Conservation (phyloP, 2,113 vertebrate species). For the Ictalurus punctatus region DNA sequence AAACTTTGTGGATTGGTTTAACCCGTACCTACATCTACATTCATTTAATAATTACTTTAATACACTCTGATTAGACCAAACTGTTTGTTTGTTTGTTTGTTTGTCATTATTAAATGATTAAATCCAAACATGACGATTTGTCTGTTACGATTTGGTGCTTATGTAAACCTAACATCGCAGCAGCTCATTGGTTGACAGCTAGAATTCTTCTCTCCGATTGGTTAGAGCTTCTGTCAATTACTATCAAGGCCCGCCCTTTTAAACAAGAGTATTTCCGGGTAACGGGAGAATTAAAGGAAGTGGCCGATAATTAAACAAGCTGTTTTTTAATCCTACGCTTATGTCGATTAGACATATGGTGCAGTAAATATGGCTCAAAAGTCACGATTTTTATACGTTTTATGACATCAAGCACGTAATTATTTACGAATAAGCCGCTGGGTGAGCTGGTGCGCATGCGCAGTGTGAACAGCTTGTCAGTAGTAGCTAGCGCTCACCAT, state of each 20-base stretch:
- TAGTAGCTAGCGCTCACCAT: background rate
- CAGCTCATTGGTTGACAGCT: background rate
- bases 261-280: constrained; percentile 65
- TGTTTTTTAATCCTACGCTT: background rate
- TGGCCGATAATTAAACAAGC: background rate
- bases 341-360: too few species aligned
- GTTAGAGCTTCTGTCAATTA: background rate
- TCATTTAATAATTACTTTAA: background rate
- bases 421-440: background rate
- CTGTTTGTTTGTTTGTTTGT: background rate
- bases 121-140: background rate
- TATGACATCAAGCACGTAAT: background rate
- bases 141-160: background rate
- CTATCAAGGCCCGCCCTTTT: background rate
- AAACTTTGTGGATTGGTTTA: background rate
- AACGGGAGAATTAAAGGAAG: constrained; percentile 28
- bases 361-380: accelerated
- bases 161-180: background rate
- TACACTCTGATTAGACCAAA: background rate
- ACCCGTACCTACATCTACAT: background rate
- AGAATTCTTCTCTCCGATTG: background rate
- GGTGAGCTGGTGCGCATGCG: background rate
- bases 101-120: background rate
- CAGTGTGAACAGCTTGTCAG: background rate
- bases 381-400: too few species aligned